phyloP scores from a whole-genome alignment of 2,113 vertebrate genomes.

The Mastomys natalensis region DNA sequence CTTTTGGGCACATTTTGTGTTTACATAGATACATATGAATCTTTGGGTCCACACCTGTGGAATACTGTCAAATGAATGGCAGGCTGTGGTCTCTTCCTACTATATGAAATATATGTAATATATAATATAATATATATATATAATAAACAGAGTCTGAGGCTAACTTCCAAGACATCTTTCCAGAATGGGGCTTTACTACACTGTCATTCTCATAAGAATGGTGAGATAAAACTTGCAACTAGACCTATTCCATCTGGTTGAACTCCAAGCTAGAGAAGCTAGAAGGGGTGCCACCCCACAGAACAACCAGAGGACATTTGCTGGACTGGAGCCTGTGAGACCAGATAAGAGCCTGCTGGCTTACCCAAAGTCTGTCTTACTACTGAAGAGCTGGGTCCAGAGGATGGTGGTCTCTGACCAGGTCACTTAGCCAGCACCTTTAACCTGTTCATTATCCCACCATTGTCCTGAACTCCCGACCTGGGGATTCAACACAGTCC shows the following conservation, averaged over 20 bases:
- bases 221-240: background rate
- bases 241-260: background rate
- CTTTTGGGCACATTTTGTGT: background rate
- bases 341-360: fast-evolving
- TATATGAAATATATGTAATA: no score
- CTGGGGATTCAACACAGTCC: background rate
- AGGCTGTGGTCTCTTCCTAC: background rate
- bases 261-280: background rate
- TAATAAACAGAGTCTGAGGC: background rate
- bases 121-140: no score
- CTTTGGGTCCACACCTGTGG: background rate
- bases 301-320: background rate
- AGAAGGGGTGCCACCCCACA: background rate
- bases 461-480: background rate
- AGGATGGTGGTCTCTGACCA: background rate
- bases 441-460: background rate
- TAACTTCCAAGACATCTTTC: slow-evolving; percentile 72
- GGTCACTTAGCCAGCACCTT: background rate
- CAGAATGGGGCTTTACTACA: slow-evolving; percentile 72
- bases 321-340: background rate
- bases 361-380: background rate
- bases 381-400: background rate
- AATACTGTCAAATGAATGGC: background rate
- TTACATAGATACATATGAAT: background rate
- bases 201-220: slow-evolving; percentile 50